Evolutionary conservation across 2,797 vertebrate genomes (phyloP).

Genomic region (Parauchenoglanis punctatus): DNA sequence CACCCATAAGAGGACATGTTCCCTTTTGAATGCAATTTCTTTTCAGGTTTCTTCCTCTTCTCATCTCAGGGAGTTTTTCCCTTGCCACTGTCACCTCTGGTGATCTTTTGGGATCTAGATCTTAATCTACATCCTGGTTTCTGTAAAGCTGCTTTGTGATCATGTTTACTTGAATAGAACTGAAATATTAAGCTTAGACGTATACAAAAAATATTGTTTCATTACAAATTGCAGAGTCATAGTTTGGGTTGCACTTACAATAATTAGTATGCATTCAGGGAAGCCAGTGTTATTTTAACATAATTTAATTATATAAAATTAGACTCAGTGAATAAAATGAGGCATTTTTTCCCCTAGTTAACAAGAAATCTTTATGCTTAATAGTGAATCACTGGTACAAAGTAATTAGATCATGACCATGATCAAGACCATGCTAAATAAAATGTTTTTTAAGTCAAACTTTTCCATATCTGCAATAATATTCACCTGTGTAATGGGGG

Average conservation of each 20-base stretch:
- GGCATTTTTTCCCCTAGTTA: neutral
- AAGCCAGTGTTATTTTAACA: neutral
- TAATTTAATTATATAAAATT: neutral
- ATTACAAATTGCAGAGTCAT: neutral
- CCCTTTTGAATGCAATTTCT: neutral
- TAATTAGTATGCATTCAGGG: neutral
- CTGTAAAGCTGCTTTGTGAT: neutral
- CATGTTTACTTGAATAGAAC: neutral
- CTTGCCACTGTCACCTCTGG: neutral
- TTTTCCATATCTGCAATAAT: neutral
- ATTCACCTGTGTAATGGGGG: conserved; percentile 90
- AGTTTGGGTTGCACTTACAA: neutral
- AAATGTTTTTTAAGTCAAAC: neutral
- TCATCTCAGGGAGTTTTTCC: neutral
- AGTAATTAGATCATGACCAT: neutral
- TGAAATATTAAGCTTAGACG: neutral
- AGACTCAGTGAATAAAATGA: neutral
- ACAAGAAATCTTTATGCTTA: neutral
- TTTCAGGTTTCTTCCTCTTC: neutral
- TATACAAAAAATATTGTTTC: neutral
- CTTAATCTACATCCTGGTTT: neutral
- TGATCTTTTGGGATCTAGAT: neutral
- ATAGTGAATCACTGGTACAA: neutral
- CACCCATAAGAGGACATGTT: neutral
- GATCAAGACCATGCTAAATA: neutral